phyloP scores from a whole-genome alignment of 2,888 invertebrate species.

The Alentia gelatinosa region DNA sequence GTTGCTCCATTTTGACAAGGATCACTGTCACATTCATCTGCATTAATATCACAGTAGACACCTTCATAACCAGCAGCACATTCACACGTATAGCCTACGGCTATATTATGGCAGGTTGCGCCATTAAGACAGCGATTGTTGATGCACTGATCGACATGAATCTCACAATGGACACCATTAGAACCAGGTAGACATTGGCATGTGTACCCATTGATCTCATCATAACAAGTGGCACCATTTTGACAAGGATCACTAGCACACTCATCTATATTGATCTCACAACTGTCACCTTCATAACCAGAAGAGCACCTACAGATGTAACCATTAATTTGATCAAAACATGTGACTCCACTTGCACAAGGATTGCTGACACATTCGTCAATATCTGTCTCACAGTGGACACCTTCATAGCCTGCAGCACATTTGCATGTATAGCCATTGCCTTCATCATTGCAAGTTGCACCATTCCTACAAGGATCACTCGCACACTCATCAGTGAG shows the following conservation, averaged over 20 bases:
- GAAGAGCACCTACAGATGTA: too few species aligned
- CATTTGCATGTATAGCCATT: constrained; percentile 61
- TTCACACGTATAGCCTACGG: neutral
- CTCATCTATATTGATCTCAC: too few species aligned
- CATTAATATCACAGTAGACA: constrained; percentile 79
- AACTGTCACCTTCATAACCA: too few species aligned
- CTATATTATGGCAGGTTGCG: constrained; percentile 44
- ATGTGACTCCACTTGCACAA: too few species aligned
- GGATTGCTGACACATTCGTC: neutral
- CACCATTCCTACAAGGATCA: constrained; percentile 62
- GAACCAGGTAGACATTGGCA: neutral
- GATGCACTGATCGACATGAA: constrained; percentile 8
- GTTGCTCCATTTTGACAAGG: constrained; percentile 81
- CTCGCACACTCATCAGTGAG: constrained; percentile 61
- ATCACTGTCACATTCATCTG: constrained; percentile 61
- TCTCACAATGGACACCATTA: neutral
- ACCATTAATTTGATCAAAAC: too few species aligned
- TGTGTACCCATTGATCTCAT: too few species aligned
- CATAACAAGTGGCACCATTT: too few species aligned
- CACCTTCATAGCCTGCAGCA: too few species aligned
- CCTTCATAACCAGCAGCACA: constrained; percentile 41
- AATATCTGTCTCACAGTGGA: neutral
- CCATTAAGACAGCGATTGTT: constrained; percentile 35
- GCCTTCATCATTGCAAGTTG: constrained; percentile 79
- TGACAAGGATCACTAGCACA: too few species aligned